These are phyloP conservation scores for Parasteatoda lunata DNA, from an alignment of 2,888 invertebrate species.

Conservation along the genomic window DNA sequence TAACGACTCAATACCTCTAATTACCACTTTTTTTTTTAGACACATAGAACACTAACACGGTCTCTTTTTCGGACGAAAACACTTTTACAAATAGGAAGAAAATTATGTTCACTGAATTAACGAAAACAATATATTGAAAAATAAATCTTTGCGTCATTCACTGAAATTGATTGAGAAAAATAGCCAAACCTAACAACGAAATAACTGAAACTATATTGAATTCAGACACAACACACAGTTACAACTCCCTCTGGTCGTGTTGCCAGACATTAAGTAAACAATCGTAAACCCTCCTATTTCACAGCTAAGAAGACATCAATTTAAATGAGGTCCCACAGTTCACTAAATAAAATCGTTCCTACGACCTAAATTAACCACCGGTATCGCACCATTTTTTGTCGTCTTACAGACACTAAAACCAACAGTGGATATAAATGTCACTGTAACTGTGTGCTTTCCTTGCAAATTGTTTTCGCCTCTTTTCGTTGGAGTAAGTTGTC, in stretches of 20 bases:
- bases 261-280: background rate
- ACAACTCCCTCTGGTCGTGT: background rate
- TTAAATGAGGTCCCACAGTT: constrained; percentile 8
- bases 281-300: background rate
- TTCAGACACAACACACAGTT: background rate
- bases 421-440: constrained; percentile 49
- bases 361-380: constrained; percentile 15
- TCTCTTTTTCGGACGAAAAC: too few species aligned
- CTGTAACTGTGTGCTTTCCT: constrained; percentile 15
- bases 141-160: too few species aligned
- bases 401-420: constrained; percentile 8
- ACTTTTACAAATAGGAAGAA: too few species aligned
- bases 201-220: too few species aligned
- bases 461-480: constrained; percentile 52
- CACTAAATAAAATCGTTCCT: constrained; percentile 21
- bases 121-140: too few species aligned
- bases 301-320: background rate
- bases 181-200: too few species aligned
- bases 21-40: too few species aligned
- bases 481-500: constrained; percentile 44
- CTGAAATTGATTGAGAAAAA: too few species aligned
- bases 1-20: too few species aligned
- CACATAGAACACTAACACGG: too few species aligned
- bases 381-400: background rate
- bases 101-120: too few species aligned